A percentile compares a stretch with the other conserved stretches of the same genome.
These are phyloP conservation scores for Idaea straminata DNA, from an alignment of 2,888 invertebrate genomes.

Conservation along the genomic window DNA sequence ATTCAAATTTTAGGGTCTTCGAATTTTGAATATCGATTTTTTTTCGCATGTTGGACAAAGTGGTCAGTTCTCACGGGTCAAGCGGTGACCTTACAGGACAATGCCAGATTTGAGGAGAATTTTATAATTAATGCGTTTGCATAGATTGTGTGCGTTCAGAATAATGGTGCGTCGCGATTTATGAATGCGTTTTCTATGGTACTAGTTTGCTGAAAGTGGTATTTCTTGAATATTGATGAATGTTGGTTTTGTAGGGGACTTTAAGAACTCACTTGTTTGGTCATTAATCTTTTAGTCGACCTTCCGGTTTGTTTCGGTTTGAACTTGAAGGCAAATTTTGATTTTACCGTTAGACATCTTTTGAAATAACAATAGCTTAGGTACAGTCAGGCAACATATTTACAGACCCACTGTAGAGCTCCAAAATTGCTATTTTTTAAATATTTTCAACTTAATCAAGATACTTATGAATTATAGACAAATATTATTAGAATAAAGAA, in stretches of 20 bases:
- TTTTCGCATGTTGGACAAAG: slow-evolving; percentile 41
- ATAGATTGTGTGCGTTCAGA: slow-evolving; percentile 59
- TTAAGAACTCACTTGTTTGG: slow-evolving; percentile 69
- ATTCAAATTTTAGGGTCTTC: slow-evolving; percentile 78
- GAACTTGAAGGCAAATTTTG: slow-evolving; percentile 20
- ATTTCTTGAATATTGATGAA: slow-evolving; percentile 76
- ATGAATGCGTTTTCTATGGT: slow-evolving; percentile 55
- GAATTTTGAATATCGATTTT: slow-evolving; percentile 58
- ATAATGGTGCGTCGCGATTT: slow-evolving; percentile 46
- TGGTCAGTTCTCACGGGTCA: slow-evolving; percentile 76
- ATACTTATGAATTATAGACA: too few relatives aligned
- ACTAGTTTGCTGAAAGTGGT: slow-evolving; percentile 65
- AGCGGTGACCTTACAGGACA: slow-evolving; percentile 71
- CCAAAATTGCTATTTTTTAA: too few relatives aligned
- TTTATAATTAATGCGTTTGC: slow-evolving; percentile 73
- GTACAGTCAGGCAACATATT: background rate
- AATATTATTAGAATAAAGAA: too few relatives aligned
- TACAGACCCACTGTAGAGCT: too few relatives aligned
- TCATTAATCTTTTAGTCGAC: slow-evolving; percentile 62
- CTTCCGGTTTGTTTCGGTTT: slow-evolving; percentile 48
- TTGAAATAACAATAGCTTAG: slow-evolving; percentile 7
- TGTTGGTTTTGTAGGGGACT: slow-evolving; percentile 37
- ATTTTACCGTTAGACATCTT: slow-evolving; percentile 8
- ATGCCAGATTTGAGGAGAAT: slow-evolving; percentile 64
- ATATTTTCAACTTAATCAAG: too few relatives aligned